Evolutionary conservation across 2,113 vertebrate species (phyloP).

Genomic region (Varanus komodoensis): DNA sequence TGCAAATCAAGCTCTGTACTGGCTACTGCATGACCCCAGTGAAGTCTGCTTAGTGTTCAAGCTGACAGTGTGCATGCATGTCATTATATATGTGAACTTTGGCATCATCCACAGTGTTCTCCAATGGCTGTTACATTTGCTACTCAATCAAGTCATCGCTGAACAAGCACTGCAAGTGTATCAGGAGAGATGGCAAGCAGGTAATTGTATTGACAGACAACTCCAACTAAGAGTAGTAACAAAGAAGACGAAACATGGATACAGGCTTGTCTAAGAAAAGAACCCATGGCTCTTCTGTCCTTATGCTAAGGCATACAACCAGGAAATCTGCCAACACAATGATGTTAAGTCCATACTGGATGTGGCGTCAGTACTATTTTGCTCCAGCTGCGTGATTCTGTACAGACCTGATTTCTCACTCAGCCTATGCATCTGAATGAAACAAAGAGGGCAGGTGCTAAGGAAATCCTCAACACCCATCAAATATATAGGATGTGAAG

Average conservation of each 20-base stretch:
- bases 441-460: background rate
- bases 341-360: background rate
- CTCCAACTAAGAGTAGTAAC: slow-evolving; percentile 36
- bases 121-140: slow-evolving; percentile 52
- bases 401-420: background rate
- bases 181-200: slow-evolving; percentile 58
- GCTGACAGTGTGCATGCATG: slow-evolving; percentile 7
- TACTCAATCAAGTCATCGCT: slow-evolving; percentile 60
- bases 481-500: background rate
- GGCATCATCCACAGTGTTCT: slow-evolving; percentile 33
- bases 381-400: background rate
- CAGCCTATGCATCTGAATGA: background rate
- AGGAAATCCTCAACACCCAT: background rate
- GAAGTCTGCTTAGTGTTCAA: slow-evolving; percentile 49
- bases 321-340: background rate
- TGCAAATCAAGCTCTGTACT: background rate
- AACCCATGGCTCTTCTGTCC: background rate
- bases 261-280: background rate
- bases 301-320: background rate
- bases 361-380: no score
- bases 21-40: slow-evolving; percentile 47
- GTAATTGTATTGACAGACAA: slow-evolving; percentile 82
- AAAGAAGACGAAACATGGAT: background rate
- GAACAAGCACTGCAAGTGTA: slow-evolving; percentile 42
- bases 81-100: background rate